Percentiles rank a stretch among this genome's conserved stretches.
phyloP scores from a whole-genome alignment of 2,113 vertebrate species.

The Istiophorus platypterus region DNA sequence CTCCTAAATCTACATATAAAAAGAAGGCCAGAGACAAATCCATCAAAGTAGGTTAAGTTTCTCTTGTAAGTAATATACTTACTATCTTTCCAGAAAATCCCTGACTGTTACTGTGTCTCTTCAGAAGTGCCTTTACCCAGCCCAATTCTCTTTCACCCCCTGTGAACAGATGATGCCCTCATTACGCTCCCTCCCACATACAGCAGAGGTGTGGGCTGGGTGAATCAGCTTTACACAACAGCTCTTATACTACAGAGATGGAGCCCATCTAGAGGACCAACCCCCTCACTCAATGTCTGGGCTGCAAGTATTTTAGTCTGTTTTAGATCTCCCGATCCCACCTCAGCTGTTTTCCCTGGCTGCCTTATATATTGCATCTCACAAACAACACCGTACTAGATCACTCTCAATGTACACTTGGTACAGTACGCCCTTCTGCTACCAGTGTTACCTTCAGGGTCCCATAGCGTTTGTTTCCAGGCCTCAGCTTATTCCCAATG shows the following conservation, averaged over 20 bases:
- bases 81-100: conserved; percentile 31
- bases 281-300: conserved; percentile 59
- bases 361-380: conserved; percentile 6
- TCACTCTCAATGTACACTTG: background rate
- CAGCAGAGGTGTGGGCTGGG: conserved; percentile 58
- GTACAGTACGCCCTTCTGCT: background rate
- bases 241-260: conserved; percentile 48
- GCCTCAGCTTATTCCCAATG: conserved; percentile 7
- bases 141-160: conserved; percentile 23
- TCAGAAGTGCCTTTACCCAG: conserved; percentile 17
- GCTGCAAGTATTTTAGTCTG: conserved; percentile 52
- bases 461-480: conserved; percentile 24
- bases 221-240: conserved; percentile 73
- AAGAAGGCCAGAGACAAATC: background rate
- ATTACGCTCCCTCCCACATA: conserved; percentile 51
- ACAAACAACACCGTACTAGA: conserved; percentile 5
- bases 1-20: background rate
- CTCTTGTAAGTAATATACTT: conserved; percentile 13
- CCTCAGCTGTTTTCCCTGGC: background rate
- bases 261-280: conserved; percentile 14
- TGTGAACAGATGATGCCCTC: conserved; percentile 50
- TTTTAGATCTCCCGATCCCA: conserved; percentile 45
- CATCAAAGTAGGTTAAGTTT: conserved; percentile 13
- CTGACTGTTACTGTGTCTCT: conserved; percentile 17
- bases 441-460: conserved; percentile 20